Percentiles rank a stretch among this genome's conserved stretches.
These are phyloP conservation scores for Bombus difficillimus DNA, from an alignment of 1,140 invertebrate species.

Conservation along the genomic window DNA sequence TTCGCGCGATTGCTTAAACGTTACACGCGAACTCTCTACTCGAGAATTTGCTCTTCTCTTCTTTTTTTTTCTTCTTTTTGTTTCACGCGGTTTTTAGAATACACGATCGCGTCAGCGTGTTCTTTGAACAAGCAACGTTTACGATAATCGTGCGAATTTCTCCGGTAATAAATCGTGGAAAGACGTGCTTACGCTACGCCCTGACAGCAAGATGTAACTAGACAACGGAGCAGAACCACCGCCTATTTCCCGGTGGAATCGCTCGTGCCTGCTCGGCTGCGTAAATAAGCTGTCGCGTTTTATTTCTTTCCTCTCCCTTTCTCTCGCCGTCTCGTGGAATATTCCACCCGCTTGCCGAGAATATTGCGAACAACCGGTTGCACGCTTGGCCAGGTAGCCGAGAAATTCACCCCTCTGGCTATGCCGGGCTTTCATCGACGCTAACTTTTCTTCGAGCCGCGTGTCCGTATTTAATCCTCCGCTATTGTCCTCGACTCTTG, in stretches of 20 bases:
- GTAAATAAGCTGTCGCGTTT: constrained; percentile 68
- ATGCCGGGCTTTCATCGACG: constrained; percentile 46
- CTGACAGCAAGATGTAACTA: constrained; percentile 7
- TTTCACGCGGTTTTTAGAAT: not conserved
- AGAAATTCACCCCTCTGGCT: constrained; percentile 61
- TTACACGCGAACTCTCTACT: not conserved
- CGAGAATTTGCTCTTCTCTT: not conserved
- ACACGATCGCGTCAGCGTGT: not conserved
- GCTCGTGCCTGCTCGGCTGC: constrained; percentile 30
- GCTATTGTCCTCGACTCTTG: not conserved
- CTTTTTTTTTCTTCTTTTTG: not conserved
- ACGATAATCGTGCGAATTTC: not conserved
- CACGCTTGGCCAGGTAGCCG: constrained; percentile 62
- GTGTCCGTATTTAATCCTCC: not conserved
- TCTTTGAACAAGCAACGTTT: not conserved
- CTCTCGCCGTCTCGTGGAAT: constrained; percentile 51
- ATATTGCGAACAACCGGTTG: constrained; percentile 54
- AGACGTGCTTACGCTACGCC: constrained; percentile 40
- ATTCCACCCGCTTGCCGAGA: constrained; percentile 46
- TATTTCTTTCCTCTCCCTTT: constrained; percentile 49
- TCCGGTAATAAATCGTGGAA: constrained; percentile 44
- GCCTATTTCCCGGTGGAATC: constrained; percentile 61
- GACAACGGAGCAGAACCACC: constrained; percentile 32
- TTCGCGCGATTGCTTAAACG: not conserved
- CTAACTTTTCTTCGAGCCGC: not conserved